Conservation (phyloP, 2,113 vertebrate species). For the Heterotis niloticus region DNA sequence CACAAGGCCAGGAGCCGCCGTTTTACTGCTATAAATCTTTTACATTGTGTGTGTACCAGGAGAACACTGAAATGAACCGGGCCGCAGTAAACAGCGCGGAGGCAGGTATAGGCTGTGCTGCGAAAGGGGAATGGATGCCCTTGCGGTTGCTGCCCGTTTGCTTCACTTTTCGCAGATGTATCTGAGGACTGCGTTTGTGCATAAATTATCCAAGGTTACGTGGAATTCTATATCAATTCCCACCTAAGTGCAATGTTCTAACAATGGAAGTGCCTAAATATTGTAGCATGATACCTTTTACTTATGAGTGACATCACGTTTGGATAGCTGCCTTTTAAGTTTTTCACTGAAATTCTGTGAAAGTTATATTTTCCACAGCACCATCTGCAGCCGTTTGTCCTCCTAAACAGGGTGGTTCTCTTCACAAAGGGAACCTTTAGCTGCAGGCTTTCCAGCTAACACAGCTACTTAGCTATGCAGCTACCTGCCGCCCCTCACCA, state of each 20-base stretch:
- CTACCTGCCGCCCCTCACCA: too few relatives aligned
- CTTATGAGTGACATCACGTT: not conserved
- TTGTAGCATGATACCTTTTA: slow-evolving; percentile 4
- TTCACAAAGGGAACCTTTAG: too few relatives aligned
- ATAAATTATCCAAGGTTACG: slow-evolving; percentile 16
- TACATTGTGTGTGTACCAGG: not conserved
- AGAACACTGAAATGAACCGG: not conserved
- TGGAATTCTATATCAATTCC: not conserved
- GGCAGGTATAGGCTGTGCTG: not conserved
- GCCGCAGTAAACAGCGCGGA: not conserved
- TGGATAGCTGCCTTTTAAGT: not conserved
- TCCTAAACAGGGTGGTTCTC: not conserved
- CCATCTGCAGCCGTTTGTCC: not conserved
- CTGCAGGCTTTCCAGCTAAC: too few relatives aligned
- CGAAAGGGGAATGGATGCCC: not conserved
- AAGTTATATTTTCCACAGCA: not conserved
- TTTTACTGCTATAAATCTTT: slow-evolving; percentile 1
- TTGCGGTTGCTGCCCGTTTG: not conserved
- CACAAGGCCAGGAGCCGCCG: not conserved
- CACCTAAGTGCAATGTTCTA: slow-evolving; percentile 4
- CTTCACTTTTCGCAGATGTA: not conserved
- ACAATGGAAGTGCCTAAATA: not conserved
- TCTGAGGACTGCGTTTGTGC: not conserved
- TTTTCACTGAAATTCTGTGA: slow-evolving; percentile 8
- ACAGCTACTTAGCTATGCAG: too few relatives aligned